phyloP scores from a whole-genome alignment of 2,113 vertebrate genomes.

The Promerops cafer region DNA sequence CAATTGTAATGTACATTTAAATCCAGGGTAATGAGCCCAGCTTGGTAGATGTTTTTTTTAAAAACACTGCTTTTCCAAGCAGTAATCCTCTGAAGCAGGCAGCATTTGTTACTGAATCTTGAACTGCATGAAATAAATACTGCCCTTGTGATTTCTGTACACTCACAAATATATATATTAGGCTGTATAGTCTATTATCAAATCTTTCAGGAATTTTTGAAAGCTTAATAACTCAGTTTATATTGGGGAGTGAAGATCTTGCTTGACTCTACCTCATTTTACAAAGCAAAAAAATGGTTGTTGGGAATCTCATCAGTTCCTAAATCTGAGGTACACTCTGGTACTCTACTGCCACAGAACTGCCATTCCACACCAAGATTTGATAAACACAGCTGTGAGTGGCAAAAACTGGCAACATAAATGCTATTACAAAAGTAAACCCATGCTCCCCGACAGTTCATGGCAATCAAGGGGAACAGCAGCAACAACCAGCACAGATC shows the following conservation, averaged over 20 bases:
- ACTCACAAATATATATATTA: not conserved
- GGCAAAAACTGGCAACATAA: not conserved
- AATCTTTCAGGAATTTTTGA: not conserved
- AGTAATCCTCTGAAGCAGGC: not conserved
- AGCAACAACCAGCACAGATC: not conserved
- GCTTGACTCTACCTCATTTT: not conserved
- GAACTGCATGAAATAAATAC: not conserved
- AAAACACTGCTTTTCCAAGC: not conserved
- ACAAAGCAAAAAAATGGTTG: not conserved
- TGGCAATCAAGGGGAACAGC: not conserved
- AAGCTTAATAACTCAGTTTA: not conserved
- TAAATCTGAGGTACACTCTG: not conserved
- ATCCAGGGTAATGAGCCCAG: slow-evolving; percentile 45
- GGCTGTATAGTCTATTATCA: not conserved
- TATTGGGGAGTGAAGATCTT: not conserved
- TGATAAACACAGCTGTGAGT: not conserved
- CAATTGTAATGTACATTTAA: slow-evolving; percentile 77
- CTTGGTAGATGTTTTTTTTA: not conserved
- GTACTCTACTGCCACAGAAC: not conserved
- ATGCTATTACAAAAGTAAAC: not conserved
- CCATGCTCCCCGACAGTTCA: not conserved
- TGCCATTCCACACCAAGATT: not conserved
- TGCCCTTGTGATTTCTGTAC: not conserved
- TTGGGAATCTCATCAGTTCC: not conserved
- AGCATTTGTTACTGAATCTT: not conserved